phyloP scores from a whole-genome alignment of 2,113 vertebrate species.

The Ceyx margarethae region DNA sequence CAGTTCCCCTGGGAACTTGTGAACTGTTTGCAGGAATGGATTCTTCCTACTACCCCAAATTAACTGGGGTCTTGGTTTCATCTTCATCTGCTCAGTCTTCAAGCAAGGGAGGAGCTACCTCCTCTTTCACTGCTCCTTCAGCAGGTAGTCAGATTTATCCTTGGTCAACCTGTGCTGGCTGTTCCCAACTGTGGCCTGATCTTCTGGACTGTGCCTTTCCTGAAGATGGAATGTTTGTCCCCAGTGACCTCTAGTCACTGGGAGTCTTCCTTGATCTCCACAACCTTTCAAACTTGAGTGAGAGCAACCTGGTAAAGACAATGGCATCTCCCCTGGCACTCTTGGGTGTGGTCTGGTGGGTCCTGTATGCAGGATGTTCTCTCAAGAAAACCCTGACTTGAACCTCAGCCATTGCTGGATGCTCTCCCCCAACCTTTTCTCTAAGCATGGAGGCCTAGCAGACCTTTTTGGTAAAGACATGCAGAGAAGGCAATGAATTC shows the following conservation, averaged over 20 bases:
- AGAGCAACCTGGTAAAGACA: neutral
- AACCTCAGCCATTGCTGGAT: neutral
- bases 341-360: neutral
- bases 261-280: neutral
- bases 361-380: rapidly evolving
- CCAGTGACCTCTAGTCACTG: neutral
- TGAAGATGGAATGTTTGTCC: neutral
- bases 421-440: neutral
- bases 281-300: neutral
- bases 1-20: neutral
- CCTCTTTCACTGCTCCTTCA: neutral
- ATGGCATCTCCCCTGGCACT: neutral
- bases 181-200: neutral
- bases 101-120: neutral
- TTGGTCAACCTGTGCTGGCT: neutral
- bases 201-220: neutral
- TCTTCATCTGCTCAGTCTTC: neutral
- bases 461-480: neutral
- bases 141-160: neutral
- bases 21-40: neutral
- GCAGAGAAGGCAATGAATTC: neutral
- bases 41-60: neutral
- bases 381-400: neutral
- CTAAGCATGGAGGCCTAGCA: neutral
- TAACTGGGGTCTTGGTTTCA: neutral